Percentiles rank a stretch among this genome's conserved stretches.
phyloP scores from a whole-genome alignment of 1,140 invertebrate genomes.

The Aphelinus atriplicis region DNA sequence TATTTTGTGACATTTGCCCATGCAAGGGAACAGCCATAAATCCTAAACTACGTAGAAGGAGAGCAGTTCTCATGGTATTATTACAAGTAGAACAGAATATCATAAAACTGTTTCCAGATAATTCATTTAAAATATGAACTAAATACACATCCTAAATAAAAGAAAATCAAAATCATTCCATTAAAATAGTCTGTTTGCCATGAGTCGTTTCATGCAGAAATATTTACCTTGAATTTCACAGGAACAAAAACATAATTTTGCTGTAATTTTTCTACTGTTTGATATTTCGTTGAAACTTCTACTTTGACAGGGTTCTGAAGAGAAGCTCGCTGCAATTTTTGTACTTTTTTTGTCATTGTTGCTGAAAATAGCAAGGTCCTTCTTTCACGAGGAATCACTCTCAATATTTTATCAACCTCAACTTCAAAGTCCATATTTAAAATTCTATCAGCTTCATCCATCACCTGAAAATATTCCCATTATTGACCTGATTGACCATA shows the following conservation, averaged over 20 bases:
- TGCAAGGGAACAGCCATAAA: slow-evolving; percentile 94
- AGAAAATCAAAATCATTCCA: slow-evolving; percentile 28
- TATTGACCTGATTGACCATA: no score
- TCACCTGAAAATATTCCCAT: slow-evolving; percentile 68
- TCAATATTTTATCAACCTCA: slow-evolving; percentile 95
- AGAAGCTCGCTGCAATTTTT: slow-evolving; percentile 95
- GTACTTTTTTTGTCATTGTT: slow-evolving; percentile 98
- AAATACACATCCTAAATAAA: slow-evolving; percentile 89
- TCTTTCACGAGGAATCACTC: slow-evolving; percentile 88
- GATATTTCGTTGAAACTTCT: slow-evolving; percentile 96
- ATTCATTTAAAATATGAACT: slow-evolving; percentile 94
- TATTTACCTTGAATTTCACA: slow-evolving; percentile 87
- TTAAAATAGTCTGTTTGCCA: slow-evolving; percentile 13
- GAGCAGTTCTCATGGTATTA: slow-evolving; percentile 86
- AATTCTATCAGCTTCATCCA: slow-evolving; percentile 97
- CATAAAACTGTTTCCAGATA: slow-evolving; percentile 96
- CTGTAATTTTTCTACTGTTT: slow-evolving; percentile 96
- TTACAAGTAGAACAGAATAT: slow-evolving; percentile 96
- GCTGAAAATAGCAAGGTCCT: slow-evolving; percentile 93
- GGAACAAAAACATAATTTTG: slow-evolving; percentile 98
- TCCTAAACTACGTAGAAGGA: slow-evolving; percentile 89
- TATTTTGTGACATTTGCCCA: slow-evolving; percentile 97
- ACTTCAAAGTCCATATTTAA: slow-evolving; percentile 97
- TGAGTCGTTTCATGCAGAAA: slow-evolving; percentile 16
- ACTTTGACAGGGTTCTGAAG: slow-evolving; percentile 92